phyloP scores from a whole-genome alignment of 35 echinoderm and acorn worm genomes.

The Eucidaris tribuloides region DNA sequence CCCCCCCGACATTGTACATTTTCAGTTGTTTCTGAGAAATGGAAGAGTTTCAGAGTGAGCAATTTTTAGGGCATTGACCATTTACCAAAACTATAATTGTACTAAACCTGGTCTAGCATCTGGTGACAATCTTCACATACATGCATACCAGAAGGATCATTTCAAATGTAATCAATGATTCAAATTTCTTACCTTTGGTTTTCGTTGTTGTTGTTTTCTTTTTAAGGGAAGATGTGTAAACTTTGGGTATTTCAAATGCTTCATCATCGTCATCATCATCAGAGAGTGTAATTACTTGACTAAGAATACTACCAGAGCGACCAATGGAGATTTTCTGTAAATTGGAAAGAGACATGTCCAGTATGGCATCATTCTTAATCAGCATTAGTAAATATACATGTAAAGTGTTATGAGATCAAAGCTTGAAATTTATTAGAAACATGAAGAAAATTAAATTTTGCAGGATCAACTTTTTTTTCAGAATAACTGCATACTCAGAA shows the following conservation, averaged over 20 bases:
- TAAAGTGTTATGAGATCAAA: neutral
- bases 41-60: no score
- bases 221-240: neutral
- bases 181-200: slow-evolving; percentile 22
- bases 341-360: neutral
- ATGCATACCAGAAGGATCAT: no score
- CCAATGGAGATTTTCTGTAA: neutral
- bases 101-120: neutral
- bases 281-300: neutral
- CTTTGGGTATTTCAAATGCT: slow-evolving; percentile 40
- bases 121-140: neutral
- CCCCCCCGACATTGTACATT: no score
- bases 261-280: slow-evolving; percentile 22
- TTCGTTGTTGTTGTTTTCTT: no score
- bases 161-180: neutral
- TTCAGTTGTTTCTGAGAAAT: no score
- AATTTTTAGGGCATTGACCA: no score
- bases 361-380: neutral
- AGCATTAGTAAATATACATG: neutral
- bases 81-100: neutral
- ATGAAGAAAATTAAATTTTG: no score
- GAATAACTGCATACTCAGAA: no score
- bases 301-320: neutral
- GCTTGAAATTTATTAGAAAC: neutral
- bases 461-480: no score